phyloP scores from a whole-genome alignment of 1,140 invertebrate species.

The Frieseomelitta varia region DNA sequence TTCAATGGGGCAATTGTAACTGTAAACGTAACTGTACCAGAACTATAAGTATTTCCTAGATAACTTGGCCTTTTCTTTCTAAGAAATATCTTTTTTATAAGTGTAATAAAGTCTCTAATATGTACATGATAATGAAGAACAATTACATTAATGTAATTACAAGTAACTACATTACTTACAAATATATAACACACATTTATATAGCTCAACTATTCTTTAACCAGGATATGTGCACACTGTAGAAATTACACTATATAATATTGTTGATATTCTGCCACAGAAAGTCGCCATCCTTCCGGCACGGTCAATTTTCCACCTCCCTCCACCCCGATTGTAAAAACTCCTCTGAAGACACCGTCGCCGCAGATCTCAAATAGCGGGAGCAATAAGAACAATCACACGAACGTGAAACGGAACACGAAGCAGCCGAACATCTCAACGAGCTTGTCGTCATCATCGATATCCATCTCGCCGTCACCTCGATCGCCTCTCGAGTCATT shows the following conservation, averaged over 20 bases:
- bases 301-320: constrained; percentile 75
- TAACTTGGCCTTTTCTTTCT: not conserved
- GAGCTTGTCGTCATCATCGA: constrained; percentile 54
- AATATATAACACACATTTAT: not conserved
- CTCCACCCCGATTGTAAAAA: constrained; percentile 71
- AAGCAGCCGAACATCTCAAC: constrained; percentile 64
- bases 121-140: no score
- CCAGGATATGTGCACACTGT: no score
- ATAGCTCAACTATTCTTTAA: not conserved
- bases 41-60: not conserved
- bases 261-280: constrained; percentile 62
- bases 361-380: constrained; percentile 41
- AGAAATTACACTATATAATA: constrained; percentile 8
- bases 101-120: no score
- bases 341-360: constrained; percentile 77
- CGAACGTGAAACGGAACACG: constrained; percentile 69
- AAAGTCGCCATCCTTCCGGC: constrained; percentile 79
- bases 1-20: not conserved
- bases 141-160: not conserved
- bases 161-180: not conserved
- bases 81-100: not conserved
- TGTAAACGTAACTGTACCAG: not conserved
- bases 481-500: constrained; percentile 74
- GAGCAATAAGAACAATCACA: constrained; percentile 62
- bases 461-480: constrained; percentile 68